phyloP scores from a whole-genome alignment of 2,797 vertebrate species.

The Acridotheres tristis region DNA sequence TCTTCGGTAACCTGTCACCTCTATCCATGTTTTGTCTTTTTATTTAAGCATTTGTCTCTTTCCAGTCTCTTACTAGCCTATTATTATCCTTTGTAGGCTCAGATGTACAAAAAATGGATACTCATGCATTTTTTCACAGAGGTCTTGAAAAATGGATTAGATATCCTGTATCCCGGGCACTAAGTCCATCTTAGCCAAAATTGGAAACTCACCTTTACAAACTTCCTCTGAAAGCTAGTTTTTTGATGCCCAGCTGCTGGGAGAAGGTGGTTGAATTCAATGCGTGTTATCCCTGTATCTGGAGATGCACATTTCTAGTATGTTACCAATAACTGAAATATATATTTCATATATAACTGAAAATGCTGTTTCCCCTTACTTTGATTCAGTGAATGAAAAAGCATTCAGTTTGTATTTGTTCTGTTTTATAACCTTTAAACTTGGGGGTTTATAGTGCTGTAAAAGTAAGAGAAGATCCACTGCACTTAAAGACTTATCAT shows the following conservation, averaged over 20 bases:
- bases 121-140: neutral
- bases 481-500: neutral
- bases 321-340: neutral
- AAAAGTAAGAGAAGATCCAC: neutral
- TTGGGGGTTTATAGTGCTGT: fast-evolving
- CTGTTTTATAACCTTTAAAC: neutral
- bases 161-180: neutral
- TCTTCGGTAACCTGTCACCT: neutral
- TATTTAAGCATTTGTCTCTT: neutral
- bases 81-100: neutral
- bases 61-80: fast-evolving
- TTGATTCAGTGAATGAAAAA: neutral
- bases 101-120: neutral
- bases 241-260: neutral
- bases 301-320: neutral
- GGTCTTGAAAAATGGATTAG: neutral
- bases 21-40: neutral
- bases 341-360: neutral
- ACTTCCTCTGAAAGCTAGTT: neutral
- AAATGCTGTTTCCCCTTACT: neutral
- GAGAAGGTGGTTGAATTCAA: neutral
- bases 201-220: neutral
- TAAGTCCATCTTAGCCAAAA: neutral
- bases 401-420: neutral
- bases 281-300: neutral